Evolutionary conservation across 2,888 invertebrate species (phyloP).

Genomic region (Apotomis betuletana): DNA sequence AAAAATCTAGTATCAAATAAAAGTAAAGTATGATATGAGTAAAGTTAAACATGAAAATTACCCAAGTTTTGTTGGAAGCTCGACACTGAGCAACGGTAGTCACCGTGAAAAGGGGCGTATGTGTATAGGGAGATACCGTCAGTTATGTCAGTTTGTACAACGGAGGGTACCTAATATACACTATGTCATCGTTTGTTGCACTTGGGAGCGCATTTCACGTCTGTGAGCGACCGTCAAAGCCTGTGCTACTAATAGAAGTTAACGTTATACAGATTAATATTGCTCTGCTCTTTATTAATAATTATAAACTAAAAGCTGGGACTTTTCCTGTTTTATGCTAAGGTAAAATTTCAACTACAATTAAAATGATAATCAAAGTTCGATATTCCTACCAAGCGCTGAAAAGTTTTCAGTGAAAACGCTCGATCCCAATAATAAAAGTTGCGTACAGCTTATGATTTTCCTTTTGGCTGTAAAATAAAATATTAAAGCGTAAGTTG

Average conservation of each 20-base stretch:
- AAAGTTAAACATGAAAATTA: conserved; percentile 31
- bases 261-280: conserved; percentile 9
- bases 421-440: too few species aligned
- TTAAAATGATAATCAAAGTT: neutral
- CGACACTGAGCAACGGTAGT: conserved; percentile 2
- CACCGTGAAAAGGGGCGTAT: neutral
- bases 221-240: conserved; percentile 27
- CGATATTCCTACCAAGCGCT: too few species aligned
- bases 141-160: neutral
- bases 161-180: conserved; percentile 13
- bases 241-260: conserved; percentile 21
- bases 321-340: neutral
- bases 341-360: too few species aligned
- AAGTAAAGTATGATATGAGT: conserved; percentile 18
- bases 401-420: too few species aligned
- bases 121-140: neutral
- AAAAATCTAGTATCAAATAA: conserved; percentile 4
- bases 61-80: conserved; percentile 24
- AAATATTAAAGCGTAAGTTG: too few species aligned
- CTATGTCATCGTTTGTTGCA: conserved; percentile 33
- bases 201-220: conserved; percentile 20
- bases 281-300: neutral
- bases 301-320: neutral
- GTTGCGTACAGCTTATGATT: too few species aligned
- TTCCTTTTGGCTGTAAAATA: too few species aligned